Base-by-base conservation (phyloP, 2,113 vertebrate genomes). In the Chitala chitala region DNA sequence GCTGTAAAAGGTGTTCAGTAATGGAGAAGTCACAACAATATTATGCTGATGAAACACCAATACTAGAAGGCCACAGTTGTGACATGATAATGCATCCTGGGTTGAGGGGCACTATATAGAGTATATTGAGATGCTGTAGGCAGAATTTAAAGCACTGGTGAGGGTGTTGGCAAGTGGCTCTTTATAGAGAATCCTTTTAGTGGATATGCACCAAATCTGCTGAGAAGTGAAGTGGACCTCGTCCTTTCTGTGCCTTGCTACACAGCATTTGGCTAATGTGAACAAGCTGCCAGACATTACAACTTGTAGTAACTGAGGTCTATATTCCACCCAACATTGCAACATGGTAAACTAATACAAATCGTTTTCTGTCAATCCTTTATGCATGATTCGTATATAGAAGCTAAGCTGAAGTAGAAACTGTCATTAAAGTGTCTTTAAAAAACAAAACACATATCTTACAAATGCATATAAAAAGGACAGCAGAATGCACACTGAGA, bases 21-120 rank as follows among this genome's bases (percentile, higher is more conserved):
- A 61, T 42, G 42, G 58, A 76, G 48, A 73, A 59, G 59, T 72
- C 51, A 72, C 59, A 73, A 54, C 10, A 50, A 29, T 48, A 24
- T 40, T 24, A 42, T 77, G 70, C 65, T 31, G 59, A 65, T 58
- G 50, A 73, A 33, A 77, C 51, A 76, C 70, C 22, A 69, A 66
- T 46, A 72, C 61, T 72, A 44, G 69, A 78, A 78, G 77, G 77
- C 73, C 73, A 75, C 73, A 68, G 73, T 66, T 56, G 72, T 78
- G 71, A 74, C 40, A 53, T 70, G 72, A 77, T 69, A 46, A 33
- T 36, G 54, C 51, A 66, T 31, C 33, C 33, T 72, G 72, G 65
- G 61, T 26, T 13, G 8, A 66, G 36, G 10, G 59, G 56, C 51
- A 68, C 61, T 46, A 48, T 40, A n/a, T n/a, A 48, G 69, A 64